Evolutionary conservation across 2,797 vertebrate species (phyloP), one percentile per base, ranked within the genome.

Genomic region (Myotis pilosus): DNA sequence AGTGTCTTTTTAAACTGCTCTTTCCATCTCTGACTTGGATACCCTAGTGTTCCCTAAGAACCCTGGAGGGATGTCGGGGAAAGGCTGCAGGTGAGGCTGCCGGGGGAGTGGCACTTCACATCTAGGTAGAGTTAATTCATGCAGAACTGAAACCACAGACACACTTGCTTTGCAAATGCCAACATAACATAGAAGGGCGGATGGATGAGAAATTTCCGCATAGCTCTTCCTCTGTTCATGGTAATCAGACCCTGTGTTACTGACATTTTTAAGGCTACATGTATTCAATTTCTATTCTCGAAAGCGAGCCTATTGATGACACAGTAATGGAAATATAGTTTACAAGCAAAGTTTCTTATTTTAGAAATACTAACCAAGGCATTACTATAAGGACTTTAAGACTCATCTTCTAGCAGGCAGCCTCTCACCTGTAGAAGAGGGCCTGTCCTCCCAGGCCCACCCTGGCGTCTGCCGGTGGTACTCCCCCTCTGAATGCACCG

Each of bases 401-500:
- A 53, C 28, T 69, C n/a, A 8, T 60, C 53, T 89, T 72, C 71
- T 66, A 78, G 64, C 33, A 64, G 33, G 33, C 10, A 57, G 36
- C 38, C 74, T 62, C 98, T 98, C 92, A 99, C 99, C 99, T 98
- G 99, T 99, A 86, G 99, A 99, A n/a, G 99, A 99, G 22, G 99
- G 99, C 97, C 99, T 98, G 51, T 99, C 99, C 81, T 99, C 99
- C 99, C 99, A 99, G 97, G 98, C 98, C 99, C 99, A 99, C 92
- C 99, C 98, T 30, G 99, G 98, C 4, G 99, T 98, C 98, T 99
- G 99, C 96, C 99, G 98, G 98, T 99, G 99, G 98, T 99, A 99
- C 96, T 99, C 99, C 93, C 99, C 99, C 97, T 99, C 99, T 44
- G 99, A 99, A 98, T 99, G 99, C 91, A 99, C 99, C 30, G 99